These are phyloP conservation scores for Tringa solitaria DNA, from an alignment of 2,113 vertebrate species.

Conservation along the genomic window DNA sequence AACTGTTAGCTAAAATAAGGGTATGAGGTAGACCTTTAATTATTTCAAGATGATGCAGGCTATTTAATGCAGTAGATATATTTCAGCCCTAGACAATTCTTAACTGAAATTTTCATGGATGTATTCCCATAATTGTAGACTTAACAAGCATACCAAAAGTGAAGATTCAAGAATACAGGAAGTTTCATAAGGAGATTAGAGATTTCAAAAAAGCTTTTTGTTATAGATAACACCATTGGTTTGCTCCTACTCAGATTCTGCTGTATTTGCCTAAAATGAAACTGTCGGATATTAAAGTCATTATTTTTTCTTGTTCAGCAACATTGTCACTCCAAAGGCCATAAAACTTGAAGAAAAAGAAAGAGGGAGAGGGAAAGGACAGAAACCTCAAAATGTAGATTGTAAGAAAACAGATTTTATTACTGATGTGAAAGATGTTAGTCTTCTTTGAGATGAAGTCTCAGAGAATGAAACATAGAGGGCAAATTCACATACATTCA, in stretches of 20 bases:
- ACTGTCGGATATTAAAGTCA: not conserved
- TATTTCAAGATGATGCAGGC: not conserved
- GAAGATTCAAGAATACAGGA: not conserved
- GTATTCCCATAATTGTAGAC: not conserved
- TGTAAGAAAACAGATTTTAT: not conserved
- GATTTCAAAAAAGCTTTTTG: not conserved
- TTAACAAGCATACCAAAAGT: not conserved
- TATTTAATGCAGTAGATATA: not conserved
- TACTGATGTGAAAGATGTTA: not conserved
- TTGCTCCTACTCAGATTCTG: not conserved
- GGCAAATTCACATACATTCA: not conserved
- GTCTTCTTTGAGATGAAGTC: not conserved
- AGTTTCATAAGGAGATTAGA: not conserved
- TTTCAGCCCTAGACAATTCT: not conserved
- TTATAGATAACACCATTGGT: not conserved
- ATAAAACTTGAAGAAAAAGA: not conserved
- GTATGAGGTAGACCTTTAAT: not conserved
- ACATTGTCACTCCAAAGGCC: not conserved
- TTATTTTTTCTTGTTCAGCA: not conserved
- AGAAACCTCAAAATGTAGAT: not conserved
- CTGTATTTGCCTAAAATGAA: not conserved
- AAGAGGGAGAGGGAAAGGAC: rapidly evolving
- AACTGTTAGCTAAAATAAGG: not conserved
- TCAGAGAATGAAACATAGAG: not conserved
- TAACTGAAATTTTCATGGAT: conserved; percentile 31